These are phyloP conservation scores for Nautilus pompilius DNA, from an alignment of 1,140 invertebrate species.

Conservation along the genomic window DNA sequence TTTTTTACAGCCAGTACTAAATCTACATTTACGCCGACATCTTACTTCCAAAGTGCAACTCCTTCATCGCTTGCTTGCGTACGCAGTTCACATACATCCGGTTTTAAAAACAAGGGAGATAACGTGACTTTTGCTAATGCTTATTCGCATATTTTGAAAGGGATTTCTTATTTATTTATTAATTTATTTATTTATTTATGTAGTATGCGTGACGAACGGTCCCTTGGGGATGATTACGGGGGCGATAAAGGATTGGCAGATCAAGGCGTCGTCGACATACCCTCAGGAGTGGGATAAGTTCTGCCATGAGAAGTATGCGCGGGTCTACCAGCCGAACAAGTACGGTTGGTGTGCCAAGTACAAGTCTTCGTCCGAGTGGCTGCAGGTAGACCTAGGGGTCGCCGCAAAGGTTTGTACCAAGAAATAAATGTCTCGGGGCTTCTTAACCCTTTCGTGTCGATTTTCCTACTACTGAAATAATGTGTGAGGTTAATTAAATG, in stretches of 20 bases:
- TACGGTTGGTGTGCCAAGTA: conserved; percentile 61
- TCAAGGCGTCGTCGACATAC: conserved; percentile 60
- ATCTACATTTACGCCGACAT: no score
- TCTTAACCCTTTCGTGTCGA: no score
- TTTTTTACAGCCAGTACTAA: no score
- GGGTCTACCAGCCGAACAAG: conserved; percentile 59
- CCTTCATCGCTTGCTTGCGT: no score
- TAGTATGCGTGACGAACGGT: conserved; percentile 50
- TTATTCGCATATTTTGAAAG: no score
- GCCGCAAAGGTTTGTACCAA: conserved; percentile 54
- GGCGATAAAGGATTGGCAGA: conserved; percentile 63
- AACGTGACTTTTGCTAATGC: no score
- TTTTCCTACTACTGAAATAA: no score
- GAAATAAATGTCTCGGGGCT: conserved; percentile 1
- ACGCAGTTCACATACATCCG: no score
- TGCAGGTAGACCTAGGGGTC: conserved; percentile 59
- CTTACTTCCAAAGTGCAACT: no score
- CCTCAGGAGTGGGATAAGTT: conserved; percentile 56
- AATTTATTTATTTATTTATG: conserved; percentile 15
- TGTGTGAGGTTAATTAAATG: no score
- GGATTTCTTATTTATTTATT: no score
- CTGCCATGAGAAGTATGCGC: conserved; percentile 60
- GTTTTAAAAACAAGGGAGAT: no score
- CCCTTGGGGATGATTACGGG: conserved; percentile 62
- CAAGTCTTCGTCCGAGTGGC: conserved; percentile 61